phyloP scores from a whole-genome alignment of 2,113 vertebrate genomes.

The Pteronura brasiliensis region DNA sequence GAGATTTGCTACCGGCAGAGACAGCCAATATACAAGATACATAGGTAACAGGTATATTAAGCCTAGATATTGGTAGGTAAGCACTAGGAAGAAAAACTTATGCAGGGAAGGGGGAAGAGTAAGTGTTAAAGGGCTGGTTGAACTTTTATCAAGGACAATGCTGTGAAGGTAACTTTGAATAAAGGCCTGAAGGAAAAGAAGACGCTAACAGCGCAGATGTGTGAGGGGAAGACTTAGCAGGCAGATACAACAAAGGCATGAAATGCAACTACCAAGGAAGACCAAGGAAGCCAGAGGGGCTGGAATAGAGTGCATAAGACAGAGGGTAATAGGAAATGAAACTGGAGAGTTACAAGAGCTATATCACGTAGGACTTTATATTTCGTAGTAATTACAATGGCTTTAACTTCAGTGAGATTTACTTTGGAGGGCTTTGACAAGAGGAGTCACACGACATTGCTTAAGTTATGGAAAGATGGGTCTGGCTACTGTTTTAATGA shows the following conservation, averaged over 20 bases:
- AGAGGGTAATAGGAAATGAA: background rate
- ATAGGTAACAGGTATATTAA: background rate
- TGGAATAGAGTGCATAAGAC: background rate
- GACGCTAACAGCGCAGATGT: background rate
- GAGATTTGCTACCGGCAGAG: background rate
- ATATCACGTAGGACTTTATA: background rate
- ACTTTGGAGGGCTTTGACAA: background rate
- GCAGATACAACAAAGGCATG: background rate
- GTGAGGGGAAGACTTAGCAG: too few species aligned
- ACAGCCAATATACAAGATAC: background rate
- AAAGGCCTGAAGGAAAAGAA: background rate
- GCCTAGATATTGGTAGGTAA: background rate
- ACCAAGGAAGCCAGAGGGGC: background rate
- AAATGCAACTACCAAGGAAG: too few species aligned
- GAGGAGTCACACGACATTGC: background rate
- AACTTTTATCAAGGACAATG: background rate
- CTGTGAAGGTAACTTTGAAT: background rate
- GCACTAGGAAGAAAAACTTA: background rate
- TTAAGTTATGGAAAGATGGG: background rate
- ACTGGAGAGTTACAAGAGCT: background rate
- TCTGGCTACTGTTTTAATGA: background rate
- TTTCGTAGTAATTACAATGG: background rate
- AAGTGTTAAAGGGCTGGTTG: background rate
- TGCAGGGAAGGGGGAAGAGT: background rate
- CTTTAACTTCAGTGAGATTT: background rate